phyloP scores from a whole-genome alignment of 2,888 invertebrate genomes.

The Augiades crinisus region DNA sequence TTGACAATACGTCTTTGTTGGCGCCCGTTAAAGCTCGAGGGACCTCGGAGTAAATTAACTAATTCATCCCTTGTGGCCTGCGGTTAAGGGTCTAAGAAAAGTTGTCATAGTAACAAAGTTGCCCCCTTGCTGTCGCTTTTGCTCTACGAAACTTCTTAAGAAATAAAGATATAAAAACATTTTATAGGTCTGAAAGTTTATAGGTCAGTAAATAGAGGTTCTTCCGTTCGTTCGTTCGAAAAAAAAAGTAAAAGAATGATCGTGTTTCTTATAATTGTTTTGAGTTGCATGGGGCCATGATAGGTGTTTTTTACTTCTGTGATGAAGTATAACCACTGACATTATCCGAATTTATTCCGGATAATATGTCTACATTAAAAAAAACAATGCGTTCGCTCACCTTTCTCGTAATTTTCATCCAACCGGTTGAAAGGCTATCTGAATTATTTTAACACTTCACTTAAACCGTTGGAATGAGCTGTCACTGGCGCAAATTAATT shows the following conservation, averaged over 20 bases:
- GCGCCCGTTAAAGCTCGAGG: background rate
- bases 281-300: too few species aligned
- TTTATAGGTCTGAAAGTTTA: too few species aligned
- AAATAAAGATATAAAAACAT: too few species aligned
- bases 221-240: too few species aligned
- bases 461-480: slow-evolving; percentile 13
- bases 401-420: slow-evolving; percentile 27
- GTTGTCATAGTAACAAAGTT: background rate
- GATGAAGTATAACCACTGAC: too few species aligned
- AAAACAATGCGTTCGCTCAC: slow-evolving; percentile 30
- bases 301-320: too few species aligned
- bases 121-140: background rate
- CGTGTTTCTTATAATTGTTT: too few species aligned
- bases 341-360: too few species aligned
- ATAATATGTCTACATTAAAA: background rate
- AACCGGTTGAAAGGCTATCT: slow-evolving; percentile 29
- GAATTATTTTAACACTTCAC: slow-evolving; percentile 36
- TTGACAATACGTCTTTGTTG: slow-evolving; percentile 45
- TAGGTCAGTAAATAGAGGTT: too few species aligned
- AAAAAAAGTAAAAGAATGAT: too few species aligned
- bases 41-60: slow-evolving; percentile 4
- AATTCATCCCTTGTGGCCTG: slow-evolving; percentile 2
- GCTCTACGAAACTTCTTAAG: too few species aligned
- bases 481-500: background rate
- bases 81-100: background rate